These are phyloP conservation scores for Galleria mellonella DNA, from an alignment of 1,140 invertebrate species.

Conservation along the genomic window DNA sequence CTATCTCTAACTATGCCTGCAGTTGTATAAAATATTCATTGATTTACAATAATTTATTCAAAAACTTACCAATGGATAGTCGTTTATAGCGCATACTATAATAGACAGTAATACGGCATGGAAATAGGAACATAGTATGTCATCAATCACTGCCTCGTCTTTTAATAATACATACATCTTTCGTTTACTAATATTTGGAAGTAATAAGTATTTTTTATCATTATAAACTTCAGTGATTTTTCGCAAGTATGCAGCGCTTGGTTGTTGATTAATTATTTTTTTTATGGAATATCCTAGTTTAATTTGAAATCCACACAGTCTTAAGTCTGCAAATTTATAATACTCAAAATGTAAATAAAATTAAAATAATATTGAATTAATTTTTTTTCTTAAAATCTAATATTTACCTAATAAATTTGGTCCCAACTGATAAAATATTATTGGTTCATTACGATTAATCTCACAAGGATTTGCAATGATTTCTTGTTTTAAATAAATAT, in stretches of 20 bases:
- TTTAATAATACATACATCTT: conserved; percentile 70
- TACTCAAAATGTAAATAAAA: not conserved
- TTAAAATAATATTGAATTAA: not conserved
- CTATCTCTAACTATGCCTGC: no score
- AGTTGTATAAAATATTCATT: no score
- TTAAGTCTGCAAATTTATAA: conserved; percentile 56
- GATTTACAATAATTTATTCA: no score
- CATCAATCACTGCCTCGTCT: conserved; percentile 44
- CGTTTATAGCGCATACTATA: conserved; percentile 33
- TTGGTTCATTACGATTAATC: conserved; percentile 65
- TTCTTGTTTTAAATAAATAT: conserved; percentile 59
- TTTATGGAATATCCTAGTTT: conserved; percentile 72
- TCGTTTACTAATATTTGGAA: conserved; percentile 52
- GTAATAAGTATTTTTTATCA: conserved; percentile 67
- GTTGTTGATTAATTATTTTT: conserved; percentile 28
- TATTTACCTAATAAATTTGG: conserved; percentile 30
- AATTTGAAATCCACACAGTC: conserved; percentile 73
- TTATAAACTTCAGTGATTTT: conserved; percentile 52
- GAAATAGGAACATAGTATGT: conserved; percentile 77
- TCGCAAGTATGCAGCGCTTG: conserved; percentile 36
- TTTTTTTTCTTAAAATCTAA: not conserved
- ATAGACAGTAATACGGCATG: conserved; percentile 70
- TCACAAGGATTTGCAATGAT: conserved; percentile 42
- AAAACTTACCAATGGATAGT: conserved; percentile 30
- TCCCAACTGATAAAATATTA: conserved; percentile 52